Evolutionary conservation across 64 coral and sea anemone species (phyloP), one percentile per base, ranked within the genome.

Genomic region (Actinia tenebrosa): DNA sequence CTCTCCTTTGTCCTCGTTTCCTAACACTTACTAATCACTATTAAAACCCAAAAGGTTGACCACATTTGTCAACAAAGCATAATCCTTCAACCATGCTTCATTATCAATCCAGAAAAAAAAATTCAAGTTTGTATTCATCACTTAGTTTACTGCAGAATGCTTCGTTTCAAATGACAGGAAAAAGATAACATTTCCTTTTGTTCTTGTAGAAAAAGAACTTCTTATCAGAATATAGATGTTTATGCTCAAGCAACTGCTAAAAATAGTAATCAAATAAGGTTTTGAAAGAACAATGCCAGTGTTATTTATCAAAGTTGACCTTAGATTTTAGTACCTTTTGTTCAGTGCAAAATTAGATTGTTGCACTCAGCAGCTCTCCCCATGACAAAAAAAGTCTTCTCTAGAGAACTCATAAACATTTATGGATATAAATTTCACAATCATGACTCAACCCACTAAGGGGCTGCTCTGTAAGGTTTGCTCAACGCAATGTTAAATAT

Each of bases 191-290:
- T 72, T 26, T 72, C 7, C 8, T 72, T 14, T 72, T 16, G 69
- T 42, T 23, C 11, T 14, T 72, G 26, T 10, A 72, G 2, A 72
- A 72, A 72, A 72, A 72, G 2, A 72, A 26, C n/a, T 14, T 72
- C 63, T 3, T n/a, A 66, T 66, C 63, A 66, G 22, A n/a, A 66
- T 9, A 66, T 5, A 66, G 9, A 66, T 66, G 1, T 66, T 66
- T 66, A n/a, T 66, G 23, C 20, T 8, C 7, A 23, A 4, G 19
- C 4, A 66, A 6, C 22, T 75, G 11, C 27, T 30, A 15, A 75
- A 75, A 75, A 75, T 75, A 75, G 69, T 26, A 75, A 75, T 75
- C 25, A 75, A 75, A 26, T 75, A 75, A 37, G 69, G 7, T 25
- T 75, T 11, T 14, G 25, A 75, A 7, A 42, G n/a, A 42, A 27